Evolutionary conservation across 2,888 invertebrate genomes (phyloP).

Genomic region (Cantharis nigra): DNA sequence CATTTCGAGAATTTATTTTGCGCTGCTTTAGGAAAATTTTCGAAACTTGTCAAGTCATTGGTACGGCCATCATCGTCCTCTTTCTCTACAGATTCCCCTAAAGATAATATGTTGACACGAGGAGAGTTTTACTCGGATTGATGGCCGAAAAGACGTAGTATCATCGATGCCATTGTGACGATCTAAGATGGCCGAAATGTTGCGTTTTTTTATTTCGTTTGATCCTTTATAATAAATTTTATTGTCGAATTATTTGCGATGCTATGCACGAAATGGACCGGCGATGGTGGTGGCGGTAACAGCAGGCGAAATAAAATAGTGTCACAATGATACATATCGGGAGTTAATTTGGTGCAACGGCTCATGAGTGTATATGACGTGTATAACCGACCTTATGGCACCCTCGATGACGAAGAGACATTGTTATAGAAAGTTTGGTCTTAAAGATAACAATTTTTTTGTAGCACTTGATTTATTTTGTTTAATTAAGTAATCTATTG

Average conservation of each 20-base stretch:
- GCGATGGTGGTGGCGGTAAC: background rate
- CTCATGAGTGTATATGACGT: conserved; percentile 36
- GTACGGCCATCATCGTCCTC: background rate
- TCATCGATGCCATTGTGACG: background rate
- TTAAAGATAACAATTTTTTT: conserved; percentile 18
- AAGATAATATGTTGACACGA: background rate
- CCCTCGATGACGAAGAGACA: conserved; percentile 37
- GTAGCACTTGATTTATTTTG: background rate
- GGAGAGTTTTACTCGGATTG: background rate
- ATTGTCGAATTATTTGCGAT: background rate
- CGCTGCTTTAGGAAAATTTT: background rate
- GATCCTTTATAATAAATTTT: background rate
- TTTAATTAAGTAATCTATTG: background rate
- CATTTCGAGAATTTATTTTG: background rate
- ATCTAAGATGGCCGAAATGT: background rate
- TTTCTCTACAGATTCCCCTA: background rate
- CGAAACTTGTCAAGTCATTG: background rate
- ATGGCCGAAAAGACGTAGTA: background rate
- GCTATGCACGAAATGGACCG: background rate
- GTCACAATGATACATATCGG: conserved; percentile 27
- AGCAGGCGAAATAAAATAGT: conserved; percentile 8
- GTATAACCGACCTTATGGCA: conserved; percentile 29
- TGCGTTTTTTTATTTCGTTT: background rate
- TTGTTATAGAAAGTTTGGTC: conserved; percentile 16
- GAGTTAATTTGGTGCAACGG: conserved; percentile 35